Evolutionary conservation across 1,140 invertebrate genomes (phyloP), one percentile per base, ranked within the genome.

Genomic region (Campoletis sonorensis): DNA sequence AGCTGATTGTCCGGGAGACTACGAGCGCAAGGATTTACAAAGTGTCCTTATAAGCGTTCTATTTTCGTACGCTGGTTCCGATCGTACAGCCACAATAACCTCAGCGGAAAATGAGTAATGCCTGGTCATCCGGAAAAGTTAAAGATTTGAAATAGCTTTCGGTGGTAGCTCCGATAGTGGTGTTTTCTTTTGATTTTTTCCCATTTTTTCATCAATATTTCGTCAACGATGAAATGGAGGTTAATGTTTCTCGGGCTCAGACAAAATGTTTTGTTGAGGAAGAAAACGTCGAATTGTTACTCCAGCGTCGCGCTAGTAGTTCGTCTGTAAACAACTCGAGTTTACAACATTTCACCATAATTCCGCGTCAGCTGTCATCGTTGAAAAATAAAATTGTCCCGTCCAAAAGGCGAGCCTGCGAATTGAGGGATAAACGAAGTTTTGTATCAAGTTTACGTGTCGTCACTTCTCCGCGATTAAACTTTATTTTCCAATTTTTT

Each of bases 401-500:
- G 2, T 64, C 21, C 23, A 4, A 54, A 3, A 21, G n/a, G 1
- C 51, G 4, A 54, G n/a, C n/a, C 51, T 54, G 0, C n/a, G 26
- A 77, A 13, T 18, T 8, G 16, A 27, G 45, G 16, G 45, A 82
- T 26, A 79, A 27, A 33, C 33, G 45, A 67, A 5, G 1, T 72
- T 70, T 79, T 67, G 11, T 70, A 51, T 79, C 76, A 16, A 72
- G 73, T 68, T 40, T 61, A 45, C 18, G 54, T n/a, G 40, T 83
- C 71, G 61, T 84, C 80, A 37, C 83, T 85, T 23, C 27, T 37
- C 82, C 75, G 64, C 84, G 83, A 49, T 84, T 85, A 84, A 87
- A 84, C 81, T 85, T 88, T 84, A 87, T 86, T 83, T 85, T 88
- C 82, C 84, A 89, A 84, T 86, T 89, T 89, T 85, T 84, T 84